Percentiles rank a stretch among this genome's conserved stretches.
Conservation (phyloP, 2,888 invertebrate species). For the Anoncus sp. region DNA sequence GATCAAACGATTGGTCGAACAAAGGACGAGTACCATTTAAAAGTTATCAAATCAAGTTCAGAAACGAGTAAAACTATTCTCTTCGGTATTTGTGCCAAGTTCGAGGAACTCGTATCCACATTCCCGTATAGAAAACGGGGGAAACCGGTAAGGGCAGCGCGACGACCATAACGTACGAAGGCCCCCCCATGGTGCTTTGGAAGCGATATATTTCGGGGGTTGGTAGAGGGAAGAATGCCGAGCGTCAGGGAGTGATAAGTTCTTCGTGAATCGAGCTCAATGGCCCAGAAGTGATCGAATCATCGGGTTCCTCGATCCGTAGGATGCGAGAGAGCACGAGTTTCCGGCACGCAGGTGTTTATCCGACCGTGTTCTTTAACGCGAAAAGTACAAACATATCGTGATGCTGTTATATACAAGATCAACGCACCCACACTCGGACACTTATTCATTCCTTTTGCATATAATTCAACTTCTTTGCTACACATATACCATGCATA, state of each 20-base stretch:
- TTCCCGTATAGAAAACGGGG: slow-evolving; percentile 9
- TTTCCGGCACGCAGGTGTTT: slow-evolving; percentile 74
- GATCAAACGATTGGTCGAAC: neutral
- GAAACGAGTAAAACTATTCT: neutral
- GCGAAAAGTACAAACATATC: slow-evolving; percentile 40
- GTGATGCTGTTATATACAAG: slow-evolving; percentile 14
- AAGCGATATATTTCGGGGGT: slow-evolving; percentile 72
- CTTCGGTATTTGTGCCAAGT: neutral
- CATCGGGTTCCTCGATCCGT: slow-evolving; percentile 67
- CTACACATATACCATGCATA: neutral
- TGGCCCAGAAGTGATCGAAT: slow-evolving; percentile 80
- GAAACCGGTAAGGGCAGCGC: neutral
- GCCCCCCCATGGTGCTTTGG: slow-evolving; percentile 62
- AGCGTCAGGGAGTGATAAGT: slow-evolving; percentile 57
- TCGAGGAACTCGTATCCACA: slow-evolving; percentile 29
- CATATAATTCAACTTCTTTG: slow-evolving; percentile 24
- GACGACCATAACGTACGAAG: slow-evolving; percentile 13
- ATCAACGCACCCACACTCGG: neutral
- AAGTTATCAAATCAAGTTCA: neutral
- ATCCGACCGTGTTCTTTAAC: slow-evolving; percentile 71
- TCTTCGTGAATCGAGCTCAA: slow-evolving; percentile 75
- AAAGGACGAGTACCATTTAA: neutral
- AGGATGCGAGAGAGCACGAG: slow-evolving; percentile 31
- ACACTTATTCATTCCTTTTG: slow-evolving; percentile 11
- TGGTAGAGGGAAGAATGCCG: slow-evolving; percentile 55